These are phyloP conservation scores for Tauraco erythrolophus DNA, from an alignment of 2,113 vertebrate genomes.

Conservation along the genomic window DNA sequence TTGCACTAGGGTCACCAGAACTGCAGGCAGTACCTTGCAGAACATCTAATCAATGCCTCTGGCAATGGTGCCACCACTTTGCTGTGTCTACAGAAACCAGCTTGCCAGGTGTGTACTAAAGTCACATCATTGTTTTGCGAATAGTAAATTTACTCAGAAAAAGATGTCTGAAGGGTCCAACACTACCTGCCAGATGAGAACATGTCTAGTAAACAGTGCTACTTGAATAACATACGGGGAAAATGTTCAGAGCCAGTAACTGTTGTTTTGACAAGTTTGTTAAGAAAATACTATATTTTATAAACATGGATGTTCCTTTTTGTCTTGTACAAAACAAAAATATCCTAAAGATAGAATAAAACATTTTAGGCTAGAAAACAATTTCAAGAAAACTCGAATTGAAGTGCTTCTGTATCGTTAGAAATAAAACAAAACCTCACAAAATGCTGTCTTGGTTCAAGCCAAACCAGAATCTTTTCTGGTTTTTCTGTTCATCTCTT, in stretches of 20 bases:
- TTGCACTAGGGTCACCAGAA: neutral
- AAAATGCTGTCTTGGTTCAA: neutral
- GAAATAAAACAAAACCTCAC: neutral
- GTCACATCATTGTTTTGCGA: neutral
- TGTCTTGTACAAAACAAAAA: neutral
- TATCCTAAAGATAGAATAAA: neutral
- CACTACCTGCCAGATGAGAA: neutral
- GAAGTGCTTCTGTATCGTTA: neutral
- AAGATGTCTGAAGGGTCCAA: neutral
- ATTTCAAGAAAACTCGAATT: neutral
- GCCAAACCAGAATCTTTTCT: neutral
- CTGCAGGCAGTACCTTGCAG: neutral
- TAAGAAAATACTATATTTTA: neutral
- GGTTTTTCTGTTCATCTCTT: neutral
- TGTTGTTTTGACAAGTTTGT: neutral
- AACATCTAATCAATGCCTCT: neutral
- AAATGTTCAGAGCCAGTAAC: neutral
- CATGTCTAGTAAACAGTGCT: neutral
- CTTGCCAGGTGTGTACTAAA: neutral
- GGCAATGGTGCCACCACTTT: neutral
- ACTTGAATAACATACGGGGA: neutral
- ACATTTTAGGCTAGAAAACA: neutral
- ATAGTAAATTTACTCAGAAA: neutral
- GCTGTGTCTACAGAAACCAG: neutral
- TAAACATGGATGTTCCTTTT: neutral